Percentiles rank a stretch among this genome's conserved stretches.
Conservation (phyloP, 2,888 invertebrate genomes). For the Acronicta leporina region DNA sequence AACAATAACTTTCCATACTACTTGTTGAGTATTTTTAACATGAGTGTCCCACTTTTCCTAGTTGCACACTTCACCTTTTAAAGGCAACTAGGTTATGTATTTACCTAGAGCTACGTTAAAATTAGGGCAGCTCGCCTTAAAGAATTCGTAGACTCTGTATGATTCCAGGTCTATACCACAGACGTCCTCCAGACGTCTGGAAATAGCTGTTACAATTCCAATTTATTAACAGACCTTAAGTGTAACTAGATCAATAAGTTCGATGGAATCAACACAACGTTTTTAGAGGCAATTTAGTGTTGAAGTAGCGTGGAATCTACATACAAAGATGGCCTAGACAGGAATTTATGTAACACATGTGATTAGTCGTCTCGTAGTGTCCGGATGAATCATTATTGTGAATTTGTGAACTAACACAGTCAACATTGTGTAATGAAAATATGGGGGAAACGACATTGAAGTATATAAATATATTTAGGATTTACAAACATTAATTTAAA, state of each 20-base stretch:
- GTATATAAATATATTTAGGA: no score
- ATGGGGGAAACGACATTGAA: constrained; percentile 15
- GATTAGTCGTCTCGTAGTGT: constrained; percentile 14
- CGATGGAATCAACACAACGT: constrained; percentile 1
- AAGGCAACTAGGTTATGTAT: constrained; percentile 43
- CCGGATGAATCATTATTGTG: constrained; percentile 38
- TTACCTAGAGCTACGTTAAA: constrained; percentile 24
- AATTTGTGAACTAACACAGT: constrained; percentile 23
- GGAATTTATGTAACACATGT: constrained; percentile 38
- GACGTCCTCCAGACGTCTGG: constrained; percentile 26
- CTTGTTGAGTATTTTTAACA: constrained; percentile 29
- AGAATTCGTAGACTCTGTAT: constrained; percentile 25
- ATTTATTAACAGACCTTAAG: constrained; percentile 25
- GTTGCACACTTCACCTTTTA: constrained; percentile 45
- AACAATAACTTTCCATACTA: no score
- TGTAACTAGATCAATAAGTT: constrained; percentile 15
- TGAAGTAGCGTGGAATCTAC: constrained; percentile 8
- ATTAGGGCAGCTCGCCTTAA: constrained; percentile 41
- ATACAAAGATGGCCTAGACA: constrained; percentile 34
- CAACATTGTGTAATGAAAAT: constrained; percentile 18
- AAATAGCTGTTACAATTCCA: constrained; percentile 30
- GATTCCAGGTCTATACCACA: constrained; percentile 27
- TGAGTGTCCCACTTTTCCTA: constrained; percentile 36
- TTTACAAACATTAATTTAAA: no score
- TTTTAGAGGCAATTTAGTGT: constrained; percentile 16